Percentiles rank a stretch among this genome's conserved stretches.
phyloP scores from a whole-genome alignment of 2,888 invertebrate genomes.

The Dryococelus australis region DNA sequence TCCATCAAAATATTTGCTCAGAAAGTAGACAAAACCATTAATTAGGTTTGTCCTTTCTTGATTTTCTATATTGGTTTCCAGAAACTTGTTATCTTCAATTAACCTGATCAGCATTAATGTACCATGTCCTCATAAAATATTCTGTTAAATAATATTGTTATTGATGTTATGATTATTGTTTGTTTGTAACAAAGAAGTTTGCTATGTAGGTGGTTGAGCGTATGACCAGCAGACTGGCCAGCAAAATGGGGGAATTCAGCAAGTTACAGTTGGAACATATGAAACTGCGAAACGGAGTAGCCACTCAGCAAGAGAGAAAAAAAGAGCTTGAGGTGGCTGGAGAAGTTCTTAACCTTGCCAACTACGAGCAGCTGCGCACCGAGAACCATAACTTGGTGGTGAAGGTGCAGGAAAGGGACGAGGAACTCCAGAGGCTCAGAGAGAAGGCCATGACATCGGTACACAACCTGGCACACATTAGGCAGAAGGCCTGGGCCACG shows the following conservation, averaged over 20 bases:
- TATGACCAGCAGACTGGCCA: slow-evolving; percentile 52
- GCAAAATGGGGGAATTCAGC: slow-evolving; percentile 52
- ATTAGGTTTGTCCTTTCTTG: no score
- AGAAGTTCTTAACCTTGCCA: slow-evolving; percentile 62
- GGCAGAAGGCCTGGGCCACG: slow-evolving; percentile 62
- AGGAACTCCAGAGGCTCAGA: slow-evolving; percentile 61
- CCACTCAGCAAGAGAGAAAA: slow-evolving; percentile 51
- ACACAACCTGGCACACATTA: slow-evolving; percentile 62
- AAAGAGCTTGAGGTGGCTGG: slow-evolving; percentile 31
- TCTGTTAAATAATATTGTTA: no score
- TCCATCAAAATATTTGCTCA: no score
- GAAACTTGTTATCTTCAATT: no score
- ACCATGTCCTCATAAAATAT: no score
- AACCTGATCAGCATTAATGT: no score
- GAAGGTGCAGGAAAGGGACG: slow-evolving; percentile 65
- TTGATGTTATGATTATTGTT: slow-evolving; percentile 48
- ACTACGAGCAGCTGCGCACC: slow-evolving; percentile 65
- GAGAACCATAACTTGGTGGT: slow-evolving; percentile 64
- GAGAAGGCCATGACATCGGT: slow-evolving; percentile 61
- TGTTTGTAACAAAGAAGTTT: neutral
- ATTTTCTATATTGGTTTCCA: no score
- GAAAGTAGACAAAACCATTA: no score
- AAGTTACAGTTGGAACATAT: slow-evolving; percentile 54
- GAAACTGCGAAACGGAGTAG: slow-evolving; percentile 53
- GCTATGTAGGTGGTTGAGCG: slow-evolving; percentile 50